Evolutionary conservation across 64 coral and sea anemone species (phyloP), one percentile per base, ranked within the genome.

Genomic region (Hydrozoanthus tunicans): DNA sequence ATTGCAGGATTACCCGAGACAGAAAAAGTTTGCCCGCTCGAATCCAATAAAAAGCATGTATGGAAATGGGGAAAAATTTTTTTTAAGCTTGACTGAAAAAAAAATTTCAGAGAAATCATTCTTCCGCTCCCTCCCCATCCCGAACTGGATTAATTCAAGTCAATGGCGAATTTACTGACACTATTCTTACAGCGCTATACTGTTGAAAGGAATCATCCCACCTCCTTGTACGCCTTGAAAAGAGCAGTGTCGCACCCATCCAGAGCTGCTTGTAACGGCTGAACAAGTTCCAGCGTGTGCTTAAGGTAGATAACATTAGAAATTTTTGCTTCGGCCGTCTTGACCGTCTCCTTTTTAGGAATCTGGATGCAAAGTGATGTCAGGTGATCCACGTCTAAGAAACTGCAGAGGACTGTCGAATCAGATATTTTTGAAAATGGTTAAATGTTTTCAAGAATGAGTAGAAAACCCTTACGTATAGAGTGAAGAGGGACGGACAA

Each of bases 291-390:
- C 78, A 98, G 86, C 9, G 96, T 98, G 60, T 98, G 96, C 20
- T 98, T 98, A 8, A 98, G 79, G 52, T 91, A 95, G 15, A 99
- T 99, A 9, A 99, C 94, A n/a, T 94, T 95, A 51, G 91, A 73
- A 56, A 99, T 99, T 80, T 99, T 99, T 9, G 94, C 93, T 17
- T 99, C 97, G 7, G 97, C 94, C 4, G 97, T 99, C 77, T 99
- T 99, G 10, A 99, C 73, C 59, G 94, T 99, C 54, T 99, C 97
- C 77, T 93, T 82, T 80, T 99, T 99, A 24, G 97, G 97, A 60
- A 99, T 93, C 83, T 99, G 97, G 51, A 99, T 91, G 25, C 94
- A 99, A 94, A 99, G 93, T 20, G 97, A 92, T 1, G 94, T 96
- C 82, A 99, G 68, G 71, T 99, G 97, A 63, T 99, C 97, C 64